phyloP scores from a whole-genome alignment of 2,113 vertebrate species.

The Acinonyx jubatus region DNA sequence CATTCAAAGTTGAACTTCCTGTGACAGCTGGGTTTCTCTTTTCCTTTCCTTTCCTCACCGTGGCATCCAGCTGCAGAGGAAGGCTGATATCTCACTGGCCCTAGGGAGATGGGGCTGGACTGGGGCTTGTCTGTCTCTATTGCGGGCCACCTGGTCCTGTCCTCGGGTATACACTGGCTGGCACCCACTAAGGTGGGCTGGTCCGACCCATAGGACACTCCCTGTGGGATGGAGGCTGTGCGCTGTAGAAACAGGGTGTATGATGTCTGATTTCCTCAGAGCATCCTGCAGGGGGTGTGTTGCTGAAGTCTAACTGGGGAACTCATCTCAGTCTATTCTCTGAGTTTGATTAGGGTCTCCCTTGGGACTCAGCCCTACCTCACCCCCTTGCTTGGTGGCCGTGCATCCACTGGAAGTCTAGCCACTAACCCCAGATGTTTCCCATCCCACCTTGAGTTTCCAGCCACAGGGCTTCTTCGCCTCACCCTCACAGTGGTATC shows the following conservation, averaged over 20 bases:
- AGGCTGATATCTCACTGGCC: neutral
- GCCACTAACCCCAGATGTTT: neutral
- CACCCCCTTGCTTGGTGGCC: no score
- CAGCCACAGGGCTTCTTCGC: neutral
- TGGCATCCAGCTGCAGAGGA: neutral
- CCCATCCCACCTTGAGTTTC: neutral
- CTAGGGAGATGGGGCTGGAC: neutral
- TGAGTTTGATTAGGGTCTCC: neutral
- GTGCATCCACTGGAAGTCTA: neutral
- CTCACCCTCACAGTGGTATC: neutral
- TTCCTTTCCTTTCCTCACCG: neutral
- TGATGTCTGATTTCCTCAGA: neutral
- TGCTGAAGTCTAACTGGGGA: neutral
- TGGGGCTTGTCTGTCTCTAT: neutral
- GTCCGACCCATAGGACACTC: neutral
- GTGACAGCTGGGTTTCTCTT: neutral
- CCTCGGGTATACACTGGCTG: neutral
- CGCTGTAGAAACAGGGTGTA: neutral
- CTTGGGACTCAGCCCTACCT: neutral
- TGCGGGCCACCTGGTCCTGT: neutral
- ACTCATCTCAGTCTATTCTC: neutral
- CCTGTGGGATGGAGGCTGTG: neutral
- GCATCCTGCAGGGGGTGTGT: neutral
- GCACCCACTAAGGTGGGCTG: neutral
- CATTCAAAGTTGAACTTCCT: neutral